Evolutionary conservation across 2,113 vertebrate genomes (phyloP).

Genomic region (Zosterops borbonicus): DNA sequence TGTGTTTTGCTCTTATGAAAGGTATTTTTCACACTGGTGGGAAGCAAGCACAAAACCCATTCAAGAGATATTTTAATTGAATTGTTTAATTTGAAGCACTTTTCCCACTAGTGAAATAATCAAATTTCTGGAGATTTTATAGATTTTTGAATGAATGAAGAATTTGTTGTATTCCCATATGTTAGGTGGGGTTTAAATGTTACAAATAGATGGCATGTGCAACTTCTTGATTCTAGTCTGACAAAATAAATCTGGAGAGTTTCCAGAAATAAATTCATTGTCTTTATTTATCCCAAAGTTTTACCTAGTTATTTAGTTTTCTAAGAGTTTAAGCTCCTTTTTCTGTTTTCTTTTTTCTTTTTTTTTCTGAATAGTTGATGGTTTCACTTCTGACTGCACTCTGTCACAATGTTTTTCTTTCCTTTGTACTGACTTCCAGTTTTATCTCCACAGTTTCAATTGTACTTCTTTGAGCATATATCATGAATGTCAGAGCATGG

Average conservation of each 20-base stretch:
- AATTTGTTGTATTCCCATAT: neutral
- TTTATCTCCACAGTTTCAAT: neutral
- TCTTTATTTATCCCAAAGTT: neutral
- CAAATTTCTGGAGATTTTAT: neutral
- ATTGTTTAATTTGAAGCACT: neutral
- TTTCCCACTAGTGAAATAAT: neutral
- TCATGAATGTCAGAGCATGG: neutral
- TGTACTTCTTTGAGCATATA: neutral
- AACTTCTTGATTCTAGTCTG: neutral
- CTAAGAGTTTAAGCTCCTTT: neutral
- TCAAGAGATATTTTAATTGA: neutral
- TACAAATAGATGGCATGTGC: neutral
- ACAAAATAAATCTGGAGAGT: neutral
- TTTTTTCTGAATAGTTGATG: neutral
- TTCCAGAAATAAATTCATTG: neutral
- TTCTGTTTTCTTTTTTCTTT: neutral
- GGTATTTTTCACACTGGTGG: neutral
- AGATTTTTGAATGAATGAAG: neutral
- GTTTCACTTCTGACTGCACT: neutral
- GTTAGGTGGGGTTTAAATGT: neutral
- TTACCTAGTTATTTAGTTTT: neutral
- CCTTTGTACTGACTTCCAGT: neutral
- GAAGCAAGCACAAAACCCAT: neutral
- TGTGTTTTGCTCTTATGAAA: neutral
- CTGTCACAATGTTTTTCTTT: neutral